phyloP scores from a whole-genome alignment of 2,113 vertebrate genomes.

The Centrocercus urophasianus region DNA sequence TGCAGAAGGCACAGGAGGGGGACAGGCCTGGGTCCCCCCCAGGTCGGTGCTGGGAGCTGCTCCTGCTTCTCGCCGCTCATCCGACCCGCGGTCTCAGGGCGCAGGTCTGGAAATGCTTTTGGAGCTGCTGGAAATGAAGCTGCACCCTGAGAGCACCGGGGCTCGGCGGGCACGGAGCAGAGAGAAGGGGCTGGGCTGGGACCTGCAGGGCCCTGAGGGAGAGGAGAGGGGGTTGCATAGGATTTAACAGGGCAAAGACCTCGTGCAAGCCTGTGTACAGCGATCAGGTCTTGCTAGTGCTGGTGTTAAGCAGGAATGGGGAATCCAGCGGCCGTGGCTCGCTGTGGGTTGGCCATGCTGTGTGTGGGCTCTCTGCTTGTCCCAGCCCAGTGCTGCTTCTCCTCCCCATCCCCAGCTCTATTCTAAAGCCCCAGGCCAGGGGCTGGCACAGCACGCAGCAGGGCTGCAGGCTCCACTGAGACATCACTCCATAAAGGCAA shows the following conservation, averaged over 20 bases:
- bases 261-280: slow-evolving; percentile 11
- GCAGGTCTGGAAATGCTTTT: background rate
- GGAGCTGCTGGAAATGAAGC: background rate
- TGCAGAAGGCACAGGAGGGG: slow-evolving; percentile 56
- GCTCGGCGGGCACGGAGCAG: background rate
- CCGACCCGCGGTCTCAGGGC: background rate
- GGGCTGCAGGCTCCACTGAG: background rate
- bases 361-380: background rate
- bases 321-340: background rate
- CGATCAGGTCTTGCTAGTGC: slow-evolving; percentile 38
- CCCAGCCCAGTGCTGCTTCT: background rate
- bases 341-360: background rate
- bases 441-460: background rate
- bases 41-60: background rate
- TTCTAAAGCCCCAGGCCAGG: background rate
- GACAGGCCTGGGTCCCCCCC: background rate
- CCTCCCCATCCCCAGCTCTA: background rate
- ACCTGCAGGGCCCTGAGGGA: background rate
- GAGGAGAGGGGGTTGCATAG: slow-evolving; percentile 49
- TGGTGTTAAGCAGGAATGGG: background rate
- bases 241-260: slow-evolving; percentile 43
- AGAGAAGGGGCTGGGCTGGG: background rate
- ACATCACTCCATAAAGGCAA: background rate
- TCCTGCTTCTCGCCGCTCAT: background rate
- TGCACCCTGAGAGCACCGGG: background rate